A percentile compares a stretch with the other conserved stretches of the same genome.
Conservation (phyloP, 1,140 invertebrate species). For the Caerostris darwini region DNA sequence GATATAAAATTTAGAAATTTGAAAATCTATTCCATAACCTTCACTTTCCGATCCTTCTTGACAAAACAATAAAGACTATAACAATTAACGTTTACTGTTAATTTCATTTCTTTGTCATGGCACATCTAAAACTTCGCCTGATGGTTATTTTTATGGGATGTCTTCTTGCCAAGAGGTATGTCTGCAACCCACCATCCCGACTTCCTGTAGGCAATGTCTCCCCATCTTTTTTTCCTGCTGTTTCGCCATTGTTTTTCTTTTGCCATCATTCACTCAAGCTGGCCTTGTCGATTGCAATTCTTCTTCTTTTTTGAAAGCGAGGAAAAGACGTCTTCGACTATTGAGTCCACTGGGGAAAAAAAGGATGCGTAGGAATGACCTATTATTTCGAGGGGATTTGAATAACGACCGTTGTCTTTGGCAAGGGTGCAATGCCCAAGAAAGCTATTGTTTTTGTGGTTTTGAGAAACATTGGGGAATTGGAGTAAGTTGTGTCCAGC, state of each 20-base stretch:
- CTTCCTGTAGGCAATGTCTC: conserved; percentile 15
- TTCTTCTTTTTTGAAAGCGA: conserved; percentile 40
- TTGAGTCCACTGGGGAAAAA: conserved; percentile 5
- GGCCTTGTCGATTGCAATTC: neutral
- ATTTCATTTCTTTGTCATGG: neutral
- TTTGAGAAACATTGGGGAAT: neutral
- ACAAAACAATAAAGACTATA: neutral
- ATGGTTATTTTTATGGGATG: neutral
- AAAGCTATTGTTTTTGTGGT: neutral
- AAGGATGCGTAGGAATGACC: conserved; percentile 50
- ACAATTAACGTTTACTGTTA: neutral
- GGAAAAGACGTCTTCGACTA: conserved; percentile 31
- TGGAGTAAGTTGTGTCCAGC: neutral
- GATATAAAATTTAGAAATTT: too few species aligned
- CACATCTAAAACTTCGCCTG: neutral
- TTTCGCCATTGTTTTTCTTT: neutral
- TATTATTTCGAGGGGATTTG: neutral
- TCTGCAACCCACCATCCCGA: neutral
- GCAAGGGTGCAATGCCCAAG: conserved; percentile 41
- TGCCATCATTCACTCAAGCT: neutral
- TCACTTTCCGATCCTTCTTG: neutral
- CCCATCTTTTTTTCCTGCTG: neutral
- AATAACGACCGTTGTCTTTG: conserved; percentile 17
- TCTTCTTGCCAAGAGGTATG: neutral
- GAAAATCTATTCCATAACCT: neutral